Evolutionary conservation across 1,140 invertebrate species (phyloP).

Genomic region (Bombyx mandarina): DNA sequence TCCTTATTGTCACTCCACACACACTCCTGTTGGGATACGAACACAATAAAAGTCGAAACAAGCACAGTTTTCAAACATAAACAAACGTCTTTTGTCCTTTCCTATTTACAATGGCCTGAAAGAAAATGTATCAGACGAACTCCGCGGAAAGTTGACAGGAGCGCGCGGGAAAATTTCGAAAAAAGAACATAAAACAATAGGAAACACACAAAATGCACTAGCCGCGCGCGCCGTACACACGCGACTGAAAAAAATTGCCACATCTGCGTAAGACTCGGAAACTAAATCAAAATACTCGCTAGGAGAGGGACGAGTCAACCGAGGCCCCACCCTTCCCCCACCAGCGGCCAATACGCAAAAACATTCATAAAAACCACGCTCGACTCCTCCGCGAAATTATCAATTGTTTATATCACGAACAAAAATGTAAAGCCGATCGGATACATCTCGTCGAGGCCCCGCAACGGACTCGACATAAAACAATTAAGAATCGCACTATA

Average conservation of each 20-base stretch:
- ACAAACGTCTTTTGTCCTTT: constrained; percentile 28
- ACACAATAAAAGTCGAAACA: constrained; percentile 16
- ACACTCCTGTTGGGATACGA: constrained; percentile 13
- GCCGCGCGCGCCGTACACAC: constrained; percentile 60
- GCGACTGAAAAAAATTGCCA: constrained; percentile 69
- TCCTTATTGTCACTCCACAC: constrained; percentile 40
- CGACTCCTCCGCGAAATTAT: constrained; percentile 58
- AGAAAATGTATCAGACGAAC: constrained; percentile 32
- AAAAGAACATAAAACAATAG: constrained; percentile 22
- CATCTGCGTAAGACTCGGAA: constrained; percentile 65
- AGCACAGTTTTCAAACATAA: constrained; percentile 29
- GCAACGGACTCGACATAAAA: constrained; percentile 37
- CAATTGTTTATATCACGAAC: constrained; percentile 54
- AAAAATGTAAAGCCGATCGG: constrained; percentile 42
- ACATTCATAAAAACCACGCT: constrained; percentile 66
- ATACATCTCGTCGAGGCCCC: constrained; percentile 31
- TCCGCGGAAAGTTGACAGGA: constrained; percentile 18
- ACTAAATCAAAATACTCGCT: constrained; percentile 70
- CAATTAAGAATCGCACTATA: constrained; percentile 45
- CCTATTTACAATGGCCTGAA: constrained; percentile 29
- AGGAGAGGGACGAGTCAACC: constrained; percentile 63
- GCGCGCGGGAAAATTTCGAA: constrained; percentile 33
- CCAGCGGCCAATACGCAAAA: constrained; percentile 55
- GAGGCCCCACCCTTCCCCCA: constrained; percentile 65
- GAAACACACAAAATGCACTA: constrained; percentile 36